Percentiles rank a stretch among this genome's conserved stretches.
phyloP scores from a whole-genome alignment of 2,797 vertebrate species.

The Morelia viridis region DNA sequence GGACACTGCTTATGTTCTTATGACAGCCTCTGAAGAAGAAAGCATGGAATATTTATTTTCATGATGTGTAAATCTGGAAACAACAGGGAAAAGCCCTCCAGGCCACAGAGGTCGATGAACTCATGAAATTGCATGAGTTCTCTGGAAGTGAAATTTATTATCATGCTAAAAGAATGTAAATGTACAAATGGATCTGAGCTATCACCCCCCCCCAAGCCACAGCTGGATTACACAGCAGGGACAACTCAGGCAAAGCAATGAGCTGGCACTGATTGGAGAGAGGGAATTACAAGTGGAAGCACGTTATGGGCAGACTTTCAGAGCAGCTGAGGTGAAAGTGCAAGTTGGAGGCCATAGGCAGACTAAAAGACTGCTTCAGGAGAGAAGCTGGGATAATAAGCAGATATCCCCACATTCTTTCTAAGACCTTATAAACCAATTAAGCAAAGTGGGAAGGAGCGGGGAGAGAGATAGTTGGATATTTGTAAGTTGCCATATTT shows the following conservation, averaged over 20 bases:
- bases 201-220: constrained; percentile 19
- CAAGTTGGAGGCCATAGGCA: not conserved
- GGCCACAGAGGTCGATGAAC: constrained; percentile 51
- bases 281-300: constrained; percentile 13
- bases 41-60: constrained; percentile 35
- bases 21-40: constrained; percentile 34
- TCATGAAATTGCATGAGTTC: constrained; percentile 42
- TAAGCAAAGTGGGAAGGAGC: not conserved
- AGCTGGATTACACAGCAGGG: constrained; percentile 17
- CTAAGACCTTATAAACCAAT: not conserved
- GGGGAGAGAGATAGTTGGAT: not conserved
- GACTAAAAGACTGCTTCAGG: not conserved
- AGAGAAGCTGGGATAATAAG: not conserved
- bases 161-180: constrained; percentile 45
- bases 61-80: constrained; percentile 52
- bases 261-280: constrained; percentile 16
- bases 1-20: not conserved
- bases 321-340: constrained; percentile 25
- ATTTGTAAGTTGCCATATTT: not conserved
- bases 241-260: not conserved
- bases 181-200: constrained; percentile 38
- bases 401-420: not conserved
- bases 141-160: constrained; percentile 50
- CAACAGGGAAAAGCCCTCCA: constrained; percentile 40
- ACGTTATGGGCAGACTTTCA: constrained; percentile 10